These are phyloP conservation scores for Doryteuthis pealeii DNA, from an alignment of 1,140 invertebrate species.

Conservation along the genomic window DNA sequence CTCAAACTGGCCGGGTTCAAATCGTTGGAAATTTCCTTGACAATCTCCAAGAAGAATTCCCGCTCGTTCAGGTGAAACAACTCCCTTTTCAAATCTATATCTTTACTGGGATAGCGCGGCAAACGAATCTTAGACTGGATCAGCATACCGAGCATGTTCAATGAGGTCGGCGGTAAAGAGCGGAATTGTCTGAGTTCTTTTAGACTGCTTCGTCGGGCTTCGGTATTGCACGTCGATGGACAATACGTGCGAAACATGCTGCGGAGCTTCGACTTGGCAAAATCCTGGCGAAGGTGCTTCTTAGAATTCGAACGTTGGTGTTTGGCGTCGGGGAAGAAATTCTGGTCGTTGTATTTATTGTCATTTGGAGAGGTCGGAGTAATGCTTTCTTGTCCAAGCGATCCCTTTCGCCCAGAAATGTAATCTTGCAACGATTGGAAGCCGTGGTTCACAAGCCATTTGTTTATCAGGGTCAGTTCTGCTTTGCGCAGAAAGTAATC, in stretches of 20 bases:
- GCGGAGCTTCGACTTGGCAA: slow-evolving; percentile 61
- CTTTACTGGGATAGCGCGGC: slow-evolving; percentile 50
- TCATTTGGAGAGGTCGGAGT: slow-evolving; percentile 45
- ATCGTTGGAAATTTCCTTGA: slow-evolving; percentile 96
- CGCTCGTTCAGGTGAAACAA: slow-evolving; percentile 78
- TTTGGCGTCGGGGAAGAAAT: slow-evolving; percentile 39
- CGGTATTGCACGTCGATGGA: slow-evolving; percentile 26
- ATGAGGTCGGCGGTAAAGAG: slow-evolving; percentile 47
- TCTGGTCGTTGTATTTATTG: slow-evolving; percentile 26
- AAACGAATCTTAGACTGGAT: slow-evolving; percentile 49
- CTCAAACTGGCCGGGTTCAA: slow-evolving; percentile 87
- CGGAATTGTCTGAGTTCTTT: slow-evolving; percentile 50
- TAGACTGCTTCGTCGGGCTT: slow-evolving; percentile 40
- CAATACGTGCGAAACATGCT: slow-evolving; percentile 62
- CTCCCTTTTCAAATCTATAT: slow-evolving; percentile 47
- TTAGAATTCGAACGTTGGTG: slow-evolving; percentile 61
- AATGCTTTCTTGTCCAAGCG: slow-evolving; percentile 36
- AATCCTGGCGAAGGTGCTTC: slow-evolving; percentile 63
- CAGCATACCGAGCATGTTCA: slow-evolving; percentile 45
- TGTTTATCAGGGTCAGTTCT: slow-evolving; percentile 61
- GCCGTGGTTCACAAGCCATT: slow-evolving; percentile 63
- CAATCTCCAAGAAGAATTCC: slow-evolving; percentile 92
- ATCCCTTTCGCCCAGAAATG: slow-evolving; percentile 26
- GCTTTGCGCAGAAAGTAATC: slow-evolving; percentile 63
- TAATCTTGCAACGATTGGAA: slow-evolving; percentile 59